Conservation (phyloP, 2,888 invertebrate species). For the Buathra laborator region DNA sequence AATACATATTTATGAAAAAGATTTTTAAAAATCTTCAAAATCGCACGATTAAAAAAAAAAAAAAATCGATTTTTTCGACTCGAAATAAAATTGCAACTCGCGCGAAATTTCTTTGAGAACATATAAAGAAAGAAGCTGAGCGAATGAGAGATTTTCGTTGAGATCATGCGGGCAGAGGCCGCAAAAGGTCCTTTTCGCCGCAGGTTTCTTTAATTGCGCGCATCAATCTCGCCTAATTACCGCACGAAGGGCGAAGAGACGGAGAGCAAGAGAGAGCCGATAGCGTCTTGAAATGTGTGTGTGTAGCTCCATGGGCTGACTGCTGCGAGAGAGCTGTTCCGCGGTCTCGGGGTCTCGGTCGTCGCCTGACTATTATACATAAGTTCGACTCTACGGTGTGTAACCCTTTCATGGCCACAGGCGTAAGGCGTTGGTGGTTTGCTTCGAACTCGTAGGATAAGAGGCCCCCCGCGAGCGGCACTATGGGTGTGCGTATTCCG, state of each 20-base stretch:
- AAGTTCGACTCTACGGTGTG: slow-evolving; percentile 61
- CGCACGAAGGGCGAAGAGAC: slow-evolving; percentile 31
- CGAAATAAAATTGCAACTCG: not conserved
- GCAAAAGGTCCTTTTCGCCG: slow-evolving; percentile 66
- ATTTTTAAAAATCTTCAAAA: too few species aligned
- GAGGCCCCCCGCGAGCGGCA: slow-evolving; percentile 20
- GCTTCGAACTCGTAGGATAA: slow-evolving; percentile 3
- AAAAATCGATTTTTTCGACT: not conserved
- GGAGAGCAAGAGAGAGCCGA: not conserved
- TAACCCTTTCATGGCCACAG: slow-evolving; percentile 79
- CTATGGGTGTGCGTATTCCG: slow-evolving; percentile 63
- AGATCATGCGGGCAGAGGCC: slow-evolving; percentile 55
- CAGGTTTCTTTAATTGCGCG: slow-evolving; percentile 81
- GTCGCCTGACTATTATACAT: slow-evolving; percentile 61
- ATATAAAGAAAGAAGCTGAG: not conserved
- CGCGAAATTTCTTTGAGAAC: not conserved
- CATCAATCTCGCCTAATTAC: slow-evolving; percentile 83
- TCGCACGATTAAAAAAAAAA: not conserved
- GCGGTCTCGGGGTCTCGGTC: slow-evolving; percentile 69
- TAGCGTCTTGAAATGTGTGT: slow-evolving; percentile 77
- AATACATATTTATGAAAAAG: too few species aligned
- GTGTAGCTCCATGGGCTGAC: not conserved
- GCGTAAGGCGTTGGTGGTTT: slow-evolving; percentile 69
- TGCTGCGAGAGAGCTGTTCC: slow-evolving; percentile 69
- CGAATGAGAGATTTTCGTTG: slow-evolving; percentile 45